Conservation (phyloP, 2,797 vertebrate species). For the Peromyscus eremicus region DNA sequence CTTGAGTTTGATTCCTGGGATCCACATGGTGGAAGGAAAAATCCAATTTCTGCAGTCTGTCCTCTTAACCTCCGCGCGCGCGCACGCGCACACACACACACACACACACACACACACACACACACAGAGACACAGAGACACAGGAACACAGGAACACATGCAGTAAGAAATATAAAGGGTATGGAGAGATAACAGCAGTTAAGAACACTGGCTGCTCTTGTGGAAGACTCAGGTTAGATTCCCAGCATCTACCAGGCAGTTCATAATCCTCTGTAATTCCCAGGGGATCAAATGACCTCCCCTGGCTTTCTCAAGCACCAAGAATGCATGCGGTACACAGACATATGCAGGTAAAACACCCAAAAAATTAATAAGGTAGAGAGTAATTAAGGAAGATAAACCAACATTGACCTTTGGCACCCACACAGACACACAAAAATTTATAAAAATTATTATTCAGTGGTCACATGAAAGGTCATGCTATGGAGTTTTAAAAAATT, state of each 20-base stretch:
- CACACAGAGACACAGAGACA: no score
- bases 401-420: neutral
- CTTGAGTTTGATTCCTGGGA: neutral
- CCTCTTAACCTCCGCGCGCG: neutral
- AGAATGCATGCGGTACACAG: neutral
- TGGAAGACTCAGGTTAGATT: neutral
- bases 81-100: neutral
- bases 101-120: neutral
- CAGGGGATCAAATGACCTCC: neutral
- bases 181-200: neutral
- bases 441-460: neutral
- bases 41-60: neutral
- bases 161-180: neutral
- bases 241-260: neutral
- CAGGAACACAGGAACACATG: neutral
- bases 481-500: conserved; percentile 32
- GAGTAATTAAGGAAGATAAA: neutral
- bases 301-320: neutral
- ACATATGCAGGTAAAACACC: neutral
- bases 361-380: neutral
- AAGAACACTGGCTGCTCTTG: neutral
- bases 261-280: neutral
- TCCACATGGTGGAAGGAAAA: neutral
- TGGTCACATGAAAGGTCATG: neutral
- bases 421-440: neutral